A percentile compares a stretch with the other conserved stretches of the same genome.
Evolutionary conservation across 2,797 vertebrate genomes (phyloP).

Genomic region (Podarcis siculus): DNA sequence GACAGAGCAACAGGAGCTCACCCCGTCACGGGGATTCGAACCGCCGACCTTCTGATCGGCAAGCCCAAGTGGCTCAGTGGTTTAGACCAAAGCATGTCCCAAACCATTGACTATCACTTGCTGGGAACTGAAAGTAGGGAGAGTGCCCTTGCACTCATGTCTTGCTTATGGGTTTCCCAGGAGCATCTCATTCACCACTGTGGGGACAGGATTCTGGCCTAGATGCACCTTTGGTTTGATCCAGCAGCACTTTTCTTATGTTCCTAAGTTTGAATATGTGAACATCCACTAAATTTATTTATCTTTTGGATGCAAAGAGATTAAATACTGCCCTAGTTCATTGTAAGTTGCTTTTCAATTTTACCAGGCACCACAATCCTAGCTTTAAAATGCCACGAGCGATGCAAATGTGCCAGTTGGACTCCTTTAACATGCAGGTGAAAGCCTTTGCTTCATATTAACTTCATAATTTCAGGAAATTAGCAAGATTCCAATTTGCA

Average conservation of each 20-base stretch:
- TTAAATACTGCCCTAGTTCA: neutral
- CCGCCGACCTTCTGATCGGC: too few species aligned
- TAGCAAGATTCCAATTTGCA: constrained; percentile 29
- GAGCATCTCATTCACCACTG: too few species aligned
- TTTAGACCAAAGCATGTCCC: too few species aligned
- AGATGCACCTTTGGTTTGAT: neutral
- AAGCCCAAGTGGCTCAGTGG: too few species aligned
- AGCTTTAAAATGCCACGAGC: neutral
- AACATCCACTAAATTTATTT: neutral
- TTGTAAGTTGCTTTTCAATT: neutral
- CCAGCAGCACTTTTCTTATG: neutral
- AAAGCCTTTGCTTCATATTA: constrained; percentile 17
- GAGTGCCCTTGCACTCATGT: too few species aligned
- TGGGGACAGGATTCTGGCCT: neutral
- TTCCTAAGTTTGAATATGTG: neutral
- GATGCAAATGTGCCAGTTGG: neutral
- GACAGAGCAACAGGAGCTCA: too few species aligned
- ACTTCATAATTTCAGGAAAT: constrained; percentile 22
- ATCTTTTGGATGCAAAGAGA: neutral
- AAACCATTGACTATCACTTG: neutral
- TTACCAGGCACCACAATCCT: neutral
- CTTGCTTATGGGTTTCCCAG: too few species aligned
- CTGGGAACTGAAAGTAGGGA: neutral
- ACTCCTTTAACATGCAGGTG: neutral
- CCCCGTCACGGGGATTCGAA: too few species aligned